Evolutionary conservation across 2,797 vertebrate genomes (phyloP), one percentile per base, ranked within the genome.

Genomic region (Setipinna tenuifilis): DNA sequence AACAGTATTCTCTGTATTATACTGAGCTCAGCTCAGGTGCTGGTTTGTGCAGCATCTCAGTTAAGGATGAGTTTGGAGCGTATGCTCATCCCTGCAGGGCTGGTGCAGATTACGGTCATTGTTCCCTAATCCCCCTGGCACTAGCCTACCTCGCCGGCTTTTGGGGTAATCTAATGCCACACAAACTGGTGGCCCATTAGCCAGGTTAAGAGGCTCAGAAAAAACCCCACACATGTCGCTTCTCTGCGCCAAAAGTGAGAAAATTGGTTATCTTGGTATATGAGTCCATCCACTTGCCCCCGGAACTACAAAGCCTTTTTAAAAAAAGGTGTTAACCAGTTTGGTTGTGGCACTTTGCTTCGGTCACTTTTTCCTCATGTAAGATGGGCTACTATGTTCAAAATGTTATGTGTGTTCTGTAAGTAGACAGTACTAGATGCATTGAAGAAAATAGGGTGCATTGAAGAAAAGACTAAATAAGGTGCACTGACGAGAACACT

Each of bases 61-160:
- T 35, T 71, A 28, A 78, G 17, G 31, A 44, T 78, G 41, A 44
- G 31, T 17, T 44, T 44, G 35, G 35, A 7, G 31, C 17, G 31
- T 75, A 31, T 41, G 4, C 21, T 41, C 31, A 41, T 75, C 35
- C 31, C 16, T 41, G 35, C 68, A 31, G 65, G 68, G 71, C 71
- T 44, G 16, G 71, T 19, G 21, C 31, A 78, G 71, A 78, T 44
- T 78, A 86, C 82, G 50, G 50, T 25, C 81, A 57, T 90, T 82
- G 75, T 83, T 84, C 71, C 71, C 6, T 78, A 3, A 78, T 44
- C 44, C 71, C 31, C 35, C 31, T 35, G 71, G 31, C 71, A 44
- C 31, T 78, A 48, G 46, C 46, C 46, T 10, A 21, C 35, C 35
- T 78, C 35, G 31, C 31, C 41, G 35, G 71, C 71, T 78, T 78